A percentile compares a stretch with the other conserved stretches of the same genome.
phyloP scores from a whole-genome alignment of 2,888 invertebrate species.

The Hirtodrosophila alboralis region DNA sequence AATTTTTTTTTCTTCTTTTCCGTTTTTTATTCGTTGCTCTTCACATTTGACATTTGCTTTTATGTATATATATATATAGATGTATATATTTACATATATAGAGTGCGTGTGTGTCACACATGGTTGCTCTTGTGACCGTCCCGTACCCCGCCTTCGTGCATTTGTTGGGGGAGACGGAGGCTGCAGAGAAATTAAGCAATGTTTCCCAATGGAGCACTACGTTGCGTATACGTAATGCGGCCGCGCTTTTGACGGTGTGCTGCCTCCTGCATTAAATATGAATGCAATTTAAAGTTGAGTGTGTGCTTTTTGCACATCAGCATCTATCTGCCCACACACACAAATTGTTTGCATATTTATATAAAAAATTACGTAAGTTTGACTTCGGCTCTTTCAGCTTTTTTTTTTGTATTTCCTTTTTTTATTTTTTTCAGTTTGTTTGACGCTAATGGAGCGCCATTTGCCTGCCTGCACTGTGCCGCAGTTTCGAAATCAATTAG shows the following conservation, averaged over 20 bases:
- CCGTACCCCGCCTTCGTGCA: slow-evolving; percentile 41
- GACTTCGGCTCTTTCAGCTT: slow-evolving; percentile 31
- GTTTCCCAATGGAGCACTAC: slow-evolving; percentile 72
- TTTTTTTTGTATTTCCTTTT: slow-evolving; percentile 15
- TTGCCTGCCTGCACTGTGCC: slow-evolving; percentile 52
- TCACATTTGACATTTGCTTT: slow-evolving; percentile 71
- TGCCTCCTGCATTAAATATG: slow-evolving; percentile 75
- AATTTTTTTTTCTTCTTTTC: slow-evolving; percentile 34
- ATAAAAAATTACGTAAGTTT: slow-evolving; percentile 50
- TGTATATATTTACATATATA: slow-evolving; percentile 11
- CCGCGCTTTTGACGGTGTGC: slow-evolving; percentile 56
- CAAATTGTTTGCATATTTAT: slow-evolving; percentile 67
- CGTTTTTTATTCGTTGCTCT: slow-evolving; percentile 27
- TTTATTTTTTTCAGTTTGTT: slow-evolving; percentile 32
- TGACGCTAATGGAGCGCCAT: slow-evolving; percentile 71
- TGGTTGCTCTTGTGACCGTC: slow-evolving; percentile 36
- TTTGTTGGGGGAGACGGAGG: no score
- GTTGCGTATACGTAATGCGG: slow-evolving; percentile 74
- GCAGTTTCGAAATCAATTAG: slow-evolving; percentile 70
- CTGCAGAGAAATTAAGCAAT: slow-evolving; percentile 72
- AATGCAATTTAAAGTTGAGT: slow-evolving; percentile 74
- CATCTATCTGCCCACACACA: slow-evolving; percentile 30
- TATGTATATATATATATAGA: slow-evolving; percentile 29
- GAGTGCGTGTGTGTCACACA: slow-evolving; percentile 59
- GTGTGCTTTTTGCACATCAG: slow-evolving; percentile 28